Percentiles rank a stretch among this genome's conserved stretches.
These are phyloP conservation scores for Arnoldichthys spilopterus DNA, from an alignment of 2,797 vertebrate species.

Conservation along the genomic window DNA sequence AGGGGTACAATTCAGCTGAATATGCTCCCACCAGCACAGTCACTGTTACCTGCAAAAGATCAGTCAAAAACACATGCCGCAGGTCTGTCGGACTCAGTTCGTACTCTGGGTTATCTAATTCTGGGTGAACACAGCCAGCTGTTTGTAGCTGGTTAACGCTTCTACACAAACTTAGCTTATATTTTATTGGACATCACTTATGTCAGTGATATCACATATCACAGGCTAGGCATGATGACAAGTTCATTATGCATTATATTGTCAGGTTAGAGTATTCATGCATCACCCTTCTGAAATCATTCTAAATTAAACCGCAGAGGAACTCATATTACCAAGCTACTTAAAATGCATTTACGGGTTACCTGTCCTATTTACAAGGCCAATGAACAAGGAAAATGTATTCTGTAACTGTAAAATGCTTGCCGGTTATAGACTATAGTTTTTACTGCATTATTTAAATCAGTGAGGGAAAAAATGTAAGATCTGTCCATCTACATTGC, in stretches of 20 bases:
- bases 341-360: background rate
- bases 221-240: background rate
- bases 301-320: background rate
- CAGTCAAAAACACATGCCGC: slow-evolving; percentile 6
- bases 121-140: slow-evolving; percentile 7
- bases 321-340: slow-evolving; percentile 1
- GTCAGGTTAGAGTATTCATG: background rate
- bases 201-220: no score
- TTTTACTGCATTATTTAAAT: slow-evolving; percentile 18
- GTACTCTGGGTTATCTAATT: slow-evolving; percentile 28
- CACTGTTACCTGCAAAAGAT: slow-evolving; percentile 18
- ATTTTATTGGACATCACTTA: background rate
- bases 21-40: background rate
- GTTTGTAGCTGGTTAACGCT: background rate
- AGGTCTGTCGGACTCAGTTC: slow-evolving; percentile 14
- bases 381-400: background rate
- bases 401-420: background rate
- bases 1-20: slow-evolving; percentile 15
- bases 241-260: slow-evolving; percentile 1
- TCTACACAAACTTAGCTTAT: background rate
- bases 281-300: background rate
- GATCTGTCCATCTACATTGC: slow-evolving; percentile 5
- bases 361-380: background rate
- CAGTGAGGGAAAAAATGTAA: background rate
- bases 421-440: background rate